Base-by-base conservation (phyloP, 1,140 invertebrate species). In the Lerema accius region DNA sequence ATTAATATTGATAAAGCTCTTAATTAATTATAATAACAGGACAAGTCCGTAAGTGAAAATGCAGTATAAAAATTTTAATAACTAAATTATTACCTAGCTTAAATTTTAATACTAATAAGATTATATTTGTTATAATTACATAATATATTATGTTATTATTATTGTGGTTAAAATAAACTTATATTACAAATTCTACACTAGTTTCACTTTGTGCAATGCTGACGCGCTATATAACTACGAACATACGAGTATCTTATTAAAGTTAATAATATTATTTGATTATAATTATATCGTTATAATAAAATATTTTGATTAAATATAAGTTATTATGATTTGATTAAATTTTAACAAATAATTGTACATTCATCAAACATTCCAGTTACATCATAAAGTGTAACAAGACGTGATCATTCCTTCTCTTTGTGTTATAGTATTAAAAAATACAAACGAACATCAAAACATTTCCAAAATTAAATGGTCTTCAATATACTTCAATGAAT, bases 11-110 rank as follows among this genome's bases (percentile, higher is more conserved):
- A 28, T 35, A 19, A 37, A 42, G 48, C 63, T 65, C 67, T 11
- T 66, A 50, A 61, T 63, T 64, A 63, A 60, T 65, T 59, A 65
- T 65, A 59, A 58, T 49, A 61, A 37, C 62, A 55, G 59, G 35
- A 63, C 55, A 71, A 32, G 10, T 50, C 50, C 64, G 59, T 76
- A 77, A 84, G 82, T 85, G 76, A 89, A 85, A 86, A 84, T 77
- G 75, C 75, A 80, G 71, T 81, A 84, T 66, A 84, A 79, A 76
- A 76, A 66, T 59, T 61, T 65, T 23, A 63, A 23, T 49, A 51
- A 40, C 1, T 48, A 56, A 16, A n/a, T 43, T 55, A 61, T 35
- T 32, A 65, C n/a, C 67, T 60, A 60, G 49, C 35, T 19, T 17
- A 42, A 40, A 65, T 16, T 56, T 28, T 23, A 58, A 43, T 56